phyloP scores from a whole-genome alignment of 2,888 invertebrate genomes.

The Polyommatus icarus region DNA sequence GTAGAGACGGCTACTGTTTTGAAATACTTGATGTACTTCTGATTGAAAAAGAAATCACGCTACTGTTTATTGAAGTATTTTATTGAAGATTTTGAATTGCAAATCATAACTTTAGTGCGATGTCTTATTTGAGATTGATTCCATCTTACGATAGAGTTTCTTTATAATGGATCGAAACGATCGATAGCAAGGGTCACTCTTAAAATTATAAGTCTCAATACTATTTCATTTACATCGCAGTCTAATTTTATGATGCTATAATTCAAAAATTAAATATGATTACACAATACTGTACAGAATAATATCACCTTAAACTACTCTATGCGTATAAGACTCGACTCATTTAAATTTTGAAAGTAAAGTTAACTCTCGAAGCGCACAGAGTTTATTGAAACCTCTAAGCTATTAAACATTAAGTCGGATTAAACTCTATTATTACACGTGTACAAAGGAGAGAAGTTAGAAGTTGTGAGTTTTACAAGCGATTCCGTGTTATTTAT shows the following conservation, averaged over 20 bases:
- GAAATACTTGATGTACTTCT: not conserved
- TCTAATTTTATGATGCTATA: not conserved
- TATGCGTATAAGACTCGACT: not conserved
- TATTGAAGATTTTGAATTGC: not conserved
- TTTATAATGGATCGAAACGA: not conserved
- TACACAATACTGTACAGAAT: not conserved
- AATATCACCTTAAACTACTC: not conserved
- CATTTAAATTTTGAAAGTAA: conserved; percentile 38
- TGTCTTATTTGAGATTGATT: too few species aligned
- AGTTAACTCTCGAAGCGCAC: conserved; percentile 43
- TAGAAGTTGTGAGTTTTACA: conserved; percentile 75
- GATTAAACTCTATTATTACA: conserved; percentile 73
- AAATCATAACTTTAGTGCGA: too few species aligned
- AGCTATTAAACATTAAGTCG: conserved; percentile 59
- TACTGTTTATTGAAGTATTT: not conserved
- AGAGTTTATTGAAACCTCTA: conserved; percentile 43
- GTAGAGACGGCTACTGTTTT: not conserved
- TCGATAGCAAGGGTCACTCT: not conserved
- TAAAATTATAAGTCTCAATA: not conserved
- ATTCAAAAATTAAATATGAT: not conserved
- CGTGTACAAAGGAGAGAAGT: conserved; percentile 64
- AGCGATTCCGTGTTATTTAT: conserved; percentile 78
- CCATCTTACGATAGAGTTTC: not conserved
- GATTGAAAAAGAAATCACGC: not conserved
- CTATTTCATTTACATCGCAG: not conserved